Evolutionary conservation across 37 sponge, comb jelly and placozoan genomes (phyloP), one percentile per base, ranked within the genome.

Genomic region (Trichoplax adhaerens): DNA sequence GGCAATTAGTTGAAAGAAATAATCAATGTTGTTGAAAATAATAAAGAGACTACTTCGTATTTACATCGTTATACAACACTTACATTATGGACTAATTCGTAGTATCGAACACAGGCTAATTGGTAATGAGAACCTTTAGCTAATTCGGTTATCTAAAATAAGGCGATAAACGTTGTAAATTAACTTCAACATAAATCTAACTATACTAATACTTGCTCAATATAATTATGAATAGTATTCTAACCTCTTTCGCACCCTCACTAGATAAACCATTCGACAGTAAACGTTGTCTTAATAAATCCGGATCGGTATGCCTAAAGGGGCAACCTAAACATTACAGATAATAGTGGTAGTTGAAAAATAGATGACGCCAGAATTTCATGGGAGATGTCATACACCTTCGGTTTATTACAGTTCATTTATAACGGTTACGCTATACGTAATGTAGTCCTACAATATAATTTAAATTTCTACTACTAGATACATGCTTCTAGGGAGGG

Each of bases 21-120:
- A 53, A 5, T 58, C 62, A 52, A n/a, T 74, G 2, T 4, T 4
- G 66, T 55, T 3, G 53, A 51, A 50, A 1, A 2, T n/a, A 2
- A 7, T 46, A 12, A 55, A 29, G 29, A 29, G 29, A 29, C 29
- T 29, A 29, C 29, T 29, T 29, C 29, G 29, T 29, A 29, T 29
- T 29, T 29, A 29, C 29, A 79, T 66, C 54, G 80, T 81, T 8
- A 53, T 68, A 52, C 49, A 68, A 58, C 77, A 57, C 64, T 58
- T 56, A 48, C 72, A 6, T 72, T 62, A 58, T 85, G 86, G 29
- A 64, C 72, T 2, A 69, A 54, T 58, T 81, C 86, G 75, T 83
- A 95, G 84, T 95, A 91, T 69, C 78, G 83, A 57, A 80, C 80
- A 71, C 97, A 95, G 58, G 97, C 92, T 57, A 90, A 76, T 64